Base-by-base conservation (phyloP, 2,113 vertebrate species). In the Periophthalmus modestus region DNA sequence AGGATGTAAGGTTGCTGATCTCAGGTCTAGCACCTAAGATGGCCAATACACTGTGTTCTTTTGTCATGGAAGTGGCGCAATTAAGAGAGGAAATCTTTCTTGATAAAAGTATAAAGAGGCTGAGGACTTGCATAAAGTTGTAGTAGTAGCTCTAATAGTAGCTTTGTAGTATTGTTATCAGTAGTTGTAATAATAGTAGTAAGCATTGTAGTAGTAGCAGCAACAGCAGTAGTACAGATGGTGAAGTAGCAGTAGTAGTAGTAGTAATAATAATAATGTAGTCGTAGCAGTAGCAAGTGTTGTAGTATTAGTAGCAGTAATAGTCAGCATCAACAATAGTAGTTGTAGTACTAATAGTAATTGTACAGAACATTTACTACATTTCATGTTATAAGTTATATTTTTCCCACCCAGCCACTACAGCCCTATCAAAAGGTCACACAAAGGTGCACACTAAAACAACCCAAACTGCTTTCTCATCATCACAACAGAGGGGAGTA, bases 401-500 rank as follows among this genome's bases (percentile, higher is more conserved):
- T 39, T 16, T 19, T 52, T 50, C 48, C 36, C 15, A 50, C 16
- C 7, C 15, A 52, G 28, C 19, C 0, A 10, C 18, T 39, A 39
- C 62, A 6, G 16, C 28, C 0, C 28, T 33, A 62, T 34, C 15
- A 34, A 62, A 18, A 43, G 68, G 18, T 78, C 24, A 76, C n/a
- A n/a, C n/a, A 50, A 50, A 46, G 18, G 10, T 23, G 63, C 69
- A 48, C 71, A n/a, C 69, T 68, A 77, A 18, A 67, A 58, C 36
- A 63, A 58, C 36, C 62, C 47, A 61, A 72, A 16, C 33, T 18
- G 21, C 54, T 21, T 5, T 76, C 21, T 33, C 50, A 69, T 13
- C 16, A 73, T 3, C 6, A 33, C 5, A 15, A 58, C n/a, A 69
- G 58, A 0, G 48, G 66, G 75, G 74, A 79, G 78, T 66, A 71